Base-by-base conservation (phyloP, 2,113 vertebrate genomes). In the Cynoglossus semilaevis region DNA sequence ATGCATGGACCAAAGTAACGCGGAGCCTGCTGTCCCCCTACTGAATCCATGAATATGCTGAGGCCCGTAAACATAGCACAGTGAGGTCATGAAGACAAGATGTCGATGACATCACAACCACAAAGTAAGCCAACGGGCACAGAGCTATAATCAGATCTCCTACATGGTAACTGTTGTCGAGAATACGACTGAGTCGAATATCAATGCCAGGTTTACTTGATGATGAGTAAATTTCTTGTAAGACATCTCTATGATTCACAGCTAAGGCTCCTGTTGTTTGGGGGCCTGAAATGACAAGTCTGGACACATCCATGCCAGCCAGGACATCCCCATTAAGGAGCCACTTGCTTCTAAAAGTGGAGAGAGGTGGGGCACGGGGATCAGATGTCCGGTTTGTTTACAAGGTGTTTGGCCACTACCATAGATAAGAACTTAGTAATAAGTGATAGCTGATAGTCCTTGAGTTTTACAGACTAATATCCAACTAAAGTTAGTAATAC, bases 321-420 rank as follows among this genome's bases (percentile, higher is more conserved):
- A 37, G 77, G 75, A 74, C 67, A 69, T 77, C 77, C 80, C 82
- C 76, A 65, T 71, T 65, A 69, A 72, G 79, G 63, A 69, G 63
- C 77, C 76, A 58, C 79, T 82, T 62, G 64, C 46, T 77, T 87
- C 85, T 88, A 89, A 85, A 87, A 81, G 76, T 76, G 73, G 80
- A 76, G 48, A 51, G 67, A 54, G 79, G 66, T 53, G 72, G 51
- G 61, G 53, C 29, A 34, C 11, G 12, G 15, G 61, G 81, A 84
- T 85, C 81, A 75, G 56, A 83, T 83, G 51, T 57, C 81, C 45
- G 59, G 58, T 83, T n/a, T 85, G 81, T 84, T 82, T 82, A 81
- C 67, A 72, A 61, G 51, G 41, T 72, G 56, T 70, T 78, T 74
- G 57, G 29, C 59, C 55, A 76, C 51, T 70, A 40, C 67, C 67